A percentile compares a stretch with the other conserved stretches of the same genome.
Conservation (phyloP, 2,797 vertebrate genomes). For the Capromys pilorides region DNA sequence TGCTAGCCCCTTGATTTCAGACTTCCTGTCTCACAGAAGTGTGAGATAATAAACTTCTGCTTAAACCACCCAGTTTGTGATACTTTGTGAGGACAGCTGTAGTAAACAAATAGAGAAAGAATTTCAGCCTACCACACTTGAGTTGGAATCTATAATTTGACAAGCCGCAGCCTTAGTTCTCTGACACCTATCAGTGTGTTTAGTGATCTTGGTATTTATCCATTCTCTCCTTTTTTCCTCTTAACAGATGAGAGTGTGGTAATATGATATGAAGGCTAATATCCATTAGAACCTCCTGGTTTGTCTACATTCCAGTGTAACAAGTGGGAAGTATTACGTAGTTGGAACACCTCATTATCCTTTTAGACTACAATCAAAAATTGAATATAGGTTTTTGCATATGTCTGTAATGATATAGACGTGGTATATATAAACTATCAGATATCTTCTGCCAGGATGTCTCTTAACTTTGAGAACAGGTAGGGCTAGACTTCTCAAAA, state of each 20-base stretch:
- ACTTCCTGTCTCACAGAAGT: slow-evolving; percentile 20
- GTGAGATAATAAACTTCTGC: slow-evolving; percentile 45
- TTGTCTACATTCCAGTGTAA: slow-evolving; percentile 51
- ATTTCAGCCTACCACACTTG: neutral
- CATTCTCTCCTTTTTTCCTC: slow-evolving; percentile 33
- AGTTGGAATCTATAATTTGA: slow-evolving; percentile 30
- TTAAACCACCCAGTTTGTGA: slow-evolving; percentile 1
- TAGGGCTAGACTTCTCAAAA: slow-evolving; percentile 33
- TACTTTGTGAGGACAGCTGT: slow-evolving; percentile 9
- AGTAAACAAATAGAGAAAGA: neutral
- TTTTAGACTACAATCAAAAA: slow-evolving; percentile 61
- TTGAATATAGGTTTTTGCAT: slow-evolving; percentile 39
- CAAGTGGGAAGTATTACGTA: slow-evolving; percentile 26
- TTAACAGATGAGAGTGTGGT: slow-evolving; percentile 32
- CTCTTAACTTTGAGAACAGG: slow-evolving; percentile 47
- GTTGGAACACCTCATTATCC: slow-evolving; percentile 51
- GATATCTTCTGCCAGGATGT: slow-evolving; percentile 29
- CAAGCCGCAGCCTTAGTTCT: slow-evolving; percentile 8
- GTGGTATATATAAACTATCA: slow-evolving; percentile 4
- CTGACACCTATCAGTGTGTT: slow-evolving; percentile 18
- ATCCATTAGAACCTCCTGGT: slow-evolving; percentile 47
- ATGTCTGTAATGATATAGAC: slow-evolving; percentile 47
- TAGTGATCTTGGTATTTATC: slow-evolving; percentile 59
- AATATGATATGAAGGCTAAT: slow-evolving; percentile 59
- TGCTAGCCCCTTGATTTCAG: slow-evolving; percentile 54